Percentiles rank a stretch among this genome's conserved stretches.
phyloP scores from a whole-genome alignment of 2,888 invertebrate genomes.

The Drosophila formosana region DNA sequence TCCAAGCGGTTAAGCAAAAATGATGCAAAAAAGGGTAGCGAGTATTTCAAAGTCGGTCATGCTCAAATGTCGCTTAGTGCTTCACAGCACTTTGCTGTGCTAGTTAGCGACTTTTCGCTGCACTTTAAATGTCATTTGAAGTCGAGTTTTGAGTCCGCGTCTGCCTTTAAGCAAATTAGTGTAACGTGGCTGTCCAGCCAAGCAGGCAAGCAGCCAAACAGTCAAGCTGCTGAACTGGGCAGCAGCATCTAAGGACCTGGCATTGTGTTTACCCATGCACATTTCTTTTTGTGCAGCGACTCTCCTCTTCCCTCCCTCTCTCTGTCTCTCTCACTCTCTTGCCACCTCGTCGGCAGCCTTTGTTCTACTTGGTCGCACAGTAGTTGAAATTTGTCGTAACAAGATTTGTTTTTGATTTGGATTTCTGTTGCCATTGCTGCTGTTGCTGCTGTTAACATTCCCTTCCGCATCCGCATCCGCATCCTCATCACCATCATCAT shows the following conservation, averaged over 20 bases:
- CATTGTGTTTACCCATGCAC: conserved; percentile 74
- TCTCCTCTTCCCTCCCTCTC: neutral
- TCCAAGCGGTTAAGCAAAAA: too few relatives aligned
- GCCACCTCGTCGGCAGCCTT: conserved; percentile 51
- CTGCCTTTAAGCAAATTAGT: conserved; percentile 77
- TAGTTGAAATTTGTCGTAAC: conserved; percentile 73
- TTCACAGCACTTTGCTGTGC: conserved; percentile 34
- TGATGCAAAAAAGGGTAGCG: too few relatives aligned
- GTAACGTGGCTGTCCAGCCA: conserved; percentile 44
- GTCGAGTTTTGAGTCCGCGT: conserved; percentile 62
- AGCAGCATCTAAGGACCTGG: conserved; percentile 43
- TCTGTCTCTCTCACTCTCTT: neutral
- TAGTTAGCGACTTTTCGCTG: conserved; percentile 77
- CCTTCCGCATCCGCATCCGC: neutral
- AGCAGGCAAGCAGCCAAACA: conserved; percentile 14
- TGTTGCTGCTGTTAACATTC: conserved; percentile 1
- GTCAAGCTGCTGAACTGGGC: neutral
- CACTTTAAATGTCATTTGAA: conserved; percentile 75
- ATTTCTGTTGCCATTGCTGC: conserved; percentile 29
- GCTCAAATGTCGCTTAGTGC: neutral
- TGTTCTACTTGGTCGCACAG: conserved; percentile 73
- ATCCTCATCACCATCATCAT: neutral
- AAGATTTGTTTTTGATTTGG: conserved; percentile 74
- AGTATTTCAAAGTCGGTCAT: neutral
- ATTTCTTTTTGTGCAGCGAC: conserved; percentile 61